Evolutionary conservation across 2,797 vertebrate species (phyloP).

Genomic region (Micromesistius poutassou): DNA sequence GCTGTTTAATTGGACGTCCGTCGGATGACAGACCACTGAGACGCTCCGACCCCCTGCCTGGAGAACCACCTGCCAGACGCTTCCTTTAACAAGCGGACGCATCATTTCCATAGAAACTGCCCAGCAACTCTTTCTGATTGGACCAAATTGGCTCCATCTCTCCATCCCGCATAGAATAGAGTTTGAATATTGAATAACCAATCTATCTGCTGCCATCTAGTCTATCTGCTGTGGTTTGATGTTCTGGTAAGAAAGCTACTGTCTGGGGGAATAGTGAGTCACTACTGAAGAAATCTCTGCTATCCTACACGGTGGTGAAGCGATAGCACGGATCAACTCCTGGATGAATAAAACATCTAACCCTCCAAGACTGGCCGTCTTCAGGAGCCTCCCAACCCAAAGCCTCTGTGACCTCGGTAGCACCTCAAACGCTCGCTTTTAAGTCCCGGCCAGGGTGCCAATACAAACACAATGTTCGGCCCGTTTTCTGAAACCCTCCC

Average conservation of each 20-base stretch:
- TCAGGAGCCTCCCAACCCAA: too few relatives aligned
- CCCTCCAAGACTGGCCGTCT: too few relatives aligned
- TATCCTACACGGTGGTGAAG: neutral
- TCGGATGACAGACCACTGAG: neutral
- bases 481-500: too few relatives aligned
- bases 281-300: neutral
- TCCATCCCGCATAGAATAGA: neutral
- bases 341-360: too few relatives aligned
- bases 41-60: neutral
- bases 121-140: neutral
- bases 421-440: too few relatives aligned
- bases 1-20: too few relatives aligned
- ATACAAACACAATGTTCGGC: too few relatives aligned
- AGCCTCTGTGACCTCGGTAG: too few relatives aligned
- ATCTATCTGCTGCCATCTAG: too few relatives aligned
- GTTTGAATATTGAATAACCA: neutral
- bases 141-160: neutral
- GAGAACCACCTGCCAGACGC: neutral
- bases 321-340: too few relatives aligned
- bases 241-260: neutral
- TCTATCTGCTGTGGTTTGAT: neutral
- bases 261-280: neutral
- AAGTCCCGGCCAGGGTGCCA: too few relatives aligned
- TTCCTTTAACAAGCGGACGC: neutral
- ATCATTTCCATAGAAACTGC: neutral